Evolutionary conservation across 1,140 invertebrate genomes (phyloP).

Genomic region (Apis florea): DNA sequence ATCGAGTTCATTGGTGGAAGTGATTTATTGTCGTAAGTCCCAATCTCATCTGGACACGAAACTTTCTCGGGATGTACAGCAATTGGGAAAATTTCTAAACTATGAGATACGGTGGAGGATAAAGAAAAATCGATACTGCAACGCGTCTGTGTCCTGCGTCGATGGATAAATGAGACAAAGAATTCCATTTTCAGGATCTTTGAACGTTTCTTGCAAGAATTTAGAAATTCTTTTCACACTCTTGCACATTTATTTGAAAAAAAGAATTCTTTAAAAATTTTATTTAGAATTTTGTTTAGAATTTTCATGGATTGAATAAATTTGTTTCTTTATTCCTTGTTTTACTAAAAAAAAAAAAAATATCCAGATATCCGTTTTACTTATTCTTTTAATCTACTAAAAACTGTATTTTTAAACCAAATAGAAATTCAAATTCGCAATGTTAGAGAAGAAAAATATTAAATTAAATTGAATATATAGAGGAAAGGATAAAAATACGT

Average conservation of each 20-base stretch:
- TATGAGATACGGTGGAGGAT: neutral
- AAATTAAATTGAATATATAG: too few relatives aligned
- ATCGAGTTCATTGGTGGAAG: neutral
- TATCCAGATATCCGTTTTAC: too few relatives aligned
- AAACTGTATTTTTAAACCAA: too few relatives aligned
- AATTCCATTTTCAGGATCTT: neutral
- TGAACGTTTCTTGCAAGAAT: too few relatives aligned
- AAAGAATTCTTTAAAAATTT: neutral
- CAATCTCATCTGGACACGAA: neutral
- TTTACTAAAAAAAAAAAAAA: too few relatives aligned
- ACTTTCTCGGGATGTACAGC: neutral
- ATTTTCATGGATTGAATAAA: neutral
- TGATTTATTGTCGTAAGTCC: neutral
- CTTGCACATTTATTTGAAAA: too few relatives aligned
- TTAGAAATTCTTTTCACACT: too few relatives aligned
- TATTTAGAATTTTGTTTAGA: neutral
- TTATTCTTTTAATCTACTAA: too few relatives aligned
- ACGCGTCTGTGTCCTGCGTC: neutral
- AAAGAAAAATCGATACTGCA: neutral
- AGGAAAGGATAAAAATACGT: too few relatives aligned
- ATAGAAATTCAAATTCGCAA: too few relatives aligned
- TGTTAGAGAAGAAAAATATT: too few relatives aligned
- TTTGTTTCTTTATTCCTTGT: neutral
- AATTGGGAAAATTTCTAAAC: constrained; percentile 1
- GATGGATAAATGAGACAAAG: neutral